Base-by-base conservation (phyloP, 2,888 invertebrate species). In the Julus scandinavius region DNA sequence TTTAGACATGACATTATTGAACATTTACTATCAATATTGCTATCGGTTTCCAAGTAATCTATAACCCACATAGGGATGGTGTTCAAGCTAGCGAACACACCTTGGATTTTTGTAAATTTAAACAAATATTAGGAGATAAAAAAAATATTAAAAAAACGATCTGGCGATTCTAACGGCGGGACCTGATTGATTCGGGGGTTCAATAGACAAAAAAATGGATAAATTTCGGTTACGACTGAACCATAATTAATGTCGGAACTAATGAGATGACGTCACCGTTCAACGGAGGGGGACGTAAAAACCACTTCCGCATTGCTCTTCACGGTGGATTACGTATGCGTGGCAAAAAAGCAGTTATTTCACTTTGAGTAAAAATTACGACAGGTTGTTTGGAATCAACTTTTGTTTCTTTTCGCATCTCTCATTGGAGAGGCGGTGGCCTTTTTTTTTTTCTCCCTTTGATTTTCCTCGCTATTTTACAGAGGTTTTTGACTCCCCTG, bases 201-300 rank as follows among this genome's bases (percentile, higher is more conserved):
- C 80, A 80, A 80, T 38, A 80, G 15, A 80, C 80, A 38, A 80
- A 80, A 80, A 80, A 80, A 13, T 54, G 5, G 72, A 72, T 9
- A 1, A 80, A 80, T 38, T 80, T 80, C 80, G 13, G 38, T 80
- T 80, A 1, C 72, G 72, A n/a, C 72, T 72, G 72, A 72, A 29
- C 72, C 72, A 72, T 72, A 72, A 72, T 80, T 80, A 80, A 80
- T 80, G 80, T 80, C 38, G 80, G 80, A 80, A 80, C 80, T 80
- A 80, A 80, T 38, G 80, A 80, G 80, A 29, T 80, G 38, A 80
- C 80, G 80, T 80, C 80, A 80, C 38, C 38, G 63, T 6, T 11
- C 80, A 20, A 38, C 80, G 80, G 80, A 38, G 80, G 38, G 80
- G 15, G 80, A 80, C 80, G 29, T 9, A 6, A 29, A 38, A 38